phyloP scores from a whole-genome alignment of 64 coral and sea anemone genomes.

The Pachyseris speciosa region DNA sequence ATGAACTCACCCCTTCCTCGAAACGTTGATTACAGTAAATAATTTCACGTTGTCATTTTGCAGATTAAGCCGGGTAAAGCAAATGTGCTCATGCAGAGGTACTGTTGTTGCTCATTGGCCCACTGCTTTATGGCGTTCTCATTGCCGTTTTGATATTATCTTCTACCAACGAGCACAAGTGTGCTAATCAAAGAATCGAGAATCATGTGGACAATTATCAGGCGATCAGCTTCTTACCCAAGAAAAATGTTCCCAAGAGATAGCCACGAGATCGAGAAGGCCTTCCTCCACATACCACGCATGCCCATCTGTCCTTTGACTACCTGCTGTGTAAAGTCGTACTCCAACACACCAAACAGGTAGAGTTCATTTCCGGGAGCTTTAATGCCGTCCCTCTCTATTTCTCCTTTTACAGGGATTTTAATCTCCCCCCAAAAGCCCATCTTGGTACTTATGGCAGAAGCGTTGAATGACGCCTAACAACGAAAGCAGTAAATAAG shows the following conservation, averaged over 20 bases:
- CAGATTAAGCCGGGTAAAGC: too few relatives aligned
- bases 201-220: too few relatives aligned
- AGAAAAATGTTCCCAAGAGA: conserved; percentile 85
- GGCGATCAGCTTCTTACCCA: conserved; percentile 55
- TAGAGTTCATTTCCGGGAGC: conserved; percentile 83
- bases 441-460: conserved; percentile 52
- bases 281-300: conserved; percentile 95
- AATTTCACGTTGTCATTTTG: too few relatives aligned
- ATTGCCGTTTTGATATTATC: too few relatives aligned
- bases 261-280: conserved; percentile 77
- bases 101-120: too few relatives aligned
- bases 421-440: conserved; percentile 88
- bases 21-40: too few relatives aligned
- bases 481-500: background rate
- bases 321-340: conserved; percentile 58
- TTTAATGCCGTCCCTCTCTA: conserved; percentile 86
- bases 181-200: too few relatives aligned
- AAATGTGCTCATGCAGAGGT: too few relatives aligned
- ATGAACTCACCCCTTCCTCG: too few relatives aligned
- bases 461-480: conserved; percentile 81
- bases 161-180: too few relatives aligned
- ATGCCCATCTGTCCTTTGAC: conserved; percentile 83
- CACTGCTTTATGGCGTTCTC: too few relatives aligned
- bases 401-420: conserved; percentile 86
- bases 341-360: conserved; percentile 85